Evolutionary conservation across 2,113 vertebrate species (phyloP).

Genomic region (Pachypanchax playfairii): DNA sequence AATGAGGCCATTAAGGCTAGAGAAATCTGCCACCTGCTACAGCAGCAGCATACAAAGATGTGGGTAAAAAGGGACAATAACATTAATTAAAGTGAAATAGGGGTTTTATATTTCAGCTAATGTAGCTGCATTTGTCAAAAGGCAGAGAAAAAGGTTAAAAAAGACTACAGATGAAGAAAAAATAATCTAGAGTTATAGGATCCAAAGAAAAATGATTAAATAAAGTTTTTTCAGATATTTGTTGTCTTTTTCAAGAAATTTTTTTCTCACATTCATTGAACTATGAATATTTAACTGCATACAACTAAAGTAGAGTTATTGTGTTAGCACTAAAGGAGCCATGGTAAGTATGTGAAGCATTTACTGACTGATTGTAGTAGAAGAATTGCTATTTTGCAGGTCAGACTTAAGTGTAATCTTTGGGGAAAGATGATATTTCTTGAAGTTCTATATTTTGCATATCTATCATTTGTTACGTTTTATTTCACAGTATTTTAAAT

Average conservation of each 20-base stretch:
- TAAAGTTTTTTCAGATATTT: too few relatives aligned
- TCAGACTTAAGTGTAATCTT: background rate
- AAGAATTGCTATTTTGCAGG: background rate
- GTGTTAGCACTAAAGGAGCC: background rate
- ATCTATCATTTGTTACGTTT: too few relatives aligned
- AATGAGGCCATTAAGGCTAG: conserved; percentile 60
- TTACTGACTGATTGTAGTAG: conserved; percentile 8
- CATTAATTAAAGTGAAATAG: conserved; percentile 53
- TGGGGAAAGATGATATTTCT: background rate
- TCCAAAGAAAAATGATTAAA: background rate
- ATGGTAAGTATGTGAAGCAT: background rate
- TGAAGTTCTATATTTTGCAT: background rate
- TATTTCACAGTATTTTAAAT: background rate
- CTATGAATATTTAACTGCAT: background rate
- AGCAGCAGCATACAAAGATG: conserved; percentile 45
- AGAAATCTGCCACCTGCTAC: conserved; percentile 52
- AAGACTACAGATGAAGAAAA: background rate
- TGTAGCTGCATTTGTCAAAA: conserved; percentile 31
- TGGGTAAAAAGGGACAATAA: conserved; percentile 32
- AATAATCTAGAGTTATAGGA: background rate
- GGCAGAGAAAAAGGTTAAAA: background rate
- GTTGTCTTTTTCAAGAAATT: background rate
- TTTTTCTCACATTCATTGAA: too few relatives aligned
- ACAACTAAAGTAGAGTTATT: background rate
- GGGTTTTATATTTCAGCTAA: conserved; percentile 17